Evolutionary conservation across 2,888 invertebrate genomes (phyloP).

Genomic region (Bombylius major): DNA sequence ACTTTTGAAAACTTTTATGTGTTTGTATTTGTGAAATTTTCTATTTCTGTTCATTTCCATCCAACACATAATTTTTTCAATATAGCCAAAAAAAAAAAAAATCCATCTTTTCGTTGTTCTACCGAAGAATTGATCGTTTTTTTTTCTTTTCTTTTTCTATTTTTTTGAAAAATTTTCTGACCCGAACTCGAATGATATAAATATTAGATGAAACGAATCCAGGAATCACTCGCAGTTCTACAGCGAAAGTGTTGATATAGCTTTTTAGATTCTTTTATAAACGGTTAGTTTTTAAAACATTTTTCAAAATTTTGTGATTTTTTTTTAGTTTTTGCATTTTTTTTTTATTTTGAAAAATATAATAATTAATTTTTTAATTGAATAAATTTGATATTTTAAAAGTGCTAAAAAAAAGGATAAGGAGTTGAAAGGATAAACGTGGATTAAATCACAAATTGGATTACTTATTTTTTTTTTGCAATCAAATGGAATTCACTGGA

Average conservation of each 20-base stretch:
- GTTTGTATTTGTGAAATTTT: conserved; percentile 5
- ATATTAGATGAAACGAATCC: conserved; percentile 35
- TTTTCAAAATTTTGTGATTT: not conserved
- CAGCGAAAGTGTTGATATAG: conserved; percentile 38
- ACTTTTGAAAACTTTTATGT: not conserved
- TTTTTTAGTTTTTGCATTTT: not conserved
- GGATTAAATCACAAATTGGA: not conserved
- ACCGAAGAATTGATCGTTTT: conserved; percentile 9
- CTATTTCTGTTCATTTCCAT: conserved; percentile 13
- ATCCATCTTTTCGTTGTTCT: not conserved
- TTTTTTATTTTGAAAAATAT: not conserved
- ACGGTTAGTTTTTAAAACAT: conserved; percentile 25
- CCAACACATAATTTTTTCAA: not conserved
- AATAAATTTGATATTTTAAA: not conserved
- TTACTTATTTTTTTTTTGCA: not conserved
- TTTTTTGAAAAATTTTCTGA: conserved; percentile 1
- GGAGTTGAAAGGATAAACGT: not conserved
- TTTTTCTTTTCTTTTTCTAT: conserved; percentile 1
- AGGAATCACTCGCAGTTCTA: conserved; percentile 39
- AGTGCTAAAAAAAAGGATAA: not conserved
- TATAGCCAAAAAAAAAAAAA: too few relatives aligned
- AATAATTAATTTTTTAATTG: not conserved
- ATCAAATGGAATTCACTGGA: not conserved
- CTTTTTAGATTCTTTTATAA: conserved; percentile 28
- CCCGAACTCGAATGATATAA: conserved; percentile 28